phyloP scores from a whole-genome alignment of 2,797 vertebrate genomes.

The Chelmon rostratus region DNA sequence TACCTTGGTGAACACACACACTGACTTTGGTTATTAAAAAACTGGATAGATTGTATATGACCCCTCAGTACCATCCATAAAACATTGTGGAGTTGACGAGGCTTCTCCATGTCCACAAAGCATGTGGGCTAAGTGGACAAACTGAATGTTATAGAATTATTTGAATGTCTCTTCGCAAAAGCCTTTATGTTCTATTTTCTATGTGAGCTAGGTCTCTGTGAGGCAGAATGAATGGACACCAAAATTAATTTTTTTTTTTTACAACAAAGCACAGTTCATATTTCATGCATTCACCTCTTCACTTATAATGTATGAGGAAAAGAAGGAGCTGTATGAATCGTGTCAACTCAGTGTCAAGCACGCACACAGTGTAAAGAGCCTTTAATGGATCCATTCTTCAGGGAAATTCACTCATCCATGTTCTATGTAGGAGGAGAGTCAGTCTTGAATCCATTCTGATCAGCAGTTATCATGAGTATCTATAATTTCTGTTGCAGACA shows the following conservation, averaged over 20 bases:
- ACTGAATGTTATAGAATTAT: background rate
- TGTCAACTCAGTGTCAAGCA: background rate
- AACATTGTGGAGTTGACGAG: background rate
- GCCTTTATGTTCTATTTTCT: background rate
- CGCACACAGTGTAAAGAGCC: background rate
- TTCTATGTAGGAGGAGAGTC: background rate
- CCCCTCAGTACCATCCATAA: background rate
- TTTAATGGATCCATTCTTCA: constrained; percentile 5
- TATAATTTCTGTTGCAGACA: constrained; percentile 4
- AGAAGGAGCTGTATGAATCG: background rate
- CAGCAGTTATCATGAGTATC: background rate
- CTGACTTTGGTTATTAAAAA: background rate
- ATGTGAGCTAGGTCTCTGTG: background rate
- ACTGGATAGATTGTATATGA: background rate
- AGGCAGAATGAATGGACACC: background rate
- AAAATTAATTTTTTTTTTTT: too few relatives aligned
- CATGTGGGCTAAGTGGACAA: too few relatives aligned
- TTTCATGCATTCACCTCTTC: background rate
- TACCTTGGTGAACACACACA: background rate
- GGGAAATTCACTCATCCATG: constrained; percentile 1
- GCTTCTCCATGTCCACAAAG: background rate
- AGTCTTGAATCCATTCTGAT: background rate
- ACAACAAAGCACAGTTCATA: background rate
- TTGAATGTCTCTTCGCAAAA: background rate
- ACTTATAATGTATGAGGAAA: background rate